phyloP scores from a whole-genome alignment of 2,888 invertebrate species.

The Ptychoptera albimana region DNA sequence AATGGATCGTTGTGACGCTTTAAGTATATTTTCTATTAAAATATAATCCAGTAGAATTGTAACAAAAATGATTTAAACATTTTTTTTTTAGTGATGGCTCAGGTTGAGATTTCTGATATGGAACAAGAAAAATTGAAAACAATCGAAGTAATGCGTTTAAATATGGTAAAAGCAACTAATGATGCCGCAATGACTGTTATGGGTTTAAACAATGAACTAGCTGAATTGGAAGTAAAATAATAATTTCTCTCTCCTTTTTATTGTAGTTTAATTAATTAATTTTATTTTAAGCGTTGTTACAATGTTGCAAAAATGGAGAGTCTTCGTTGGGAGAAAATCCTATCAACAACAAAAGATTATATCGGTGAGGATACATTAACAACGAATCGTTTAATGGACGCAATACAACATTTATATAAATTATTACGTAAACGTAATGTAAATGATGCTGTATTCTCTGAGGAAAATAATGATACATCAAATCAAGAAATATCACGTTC shows the following conservation, averaged over 20 bases:
- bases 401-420: conserved; percentile 21
- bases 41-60: background rate
- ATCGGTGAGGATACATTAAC: conserved; percentile 18
- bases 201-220: conserved; percentile 25
- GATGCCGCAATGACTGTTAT: conserved; percentile 24
- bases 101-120: conserved; percentile 23
- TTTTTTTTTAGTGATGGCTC: conserved; percentile 23
- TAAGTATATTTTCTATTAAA: conserved; percentile 18
- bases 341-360: conserved; percentile 20
- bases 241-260: background rate
- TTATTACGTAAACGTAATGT: conserved; percentile 22
- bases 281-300: conserved; percentile 19
- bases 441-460: conserved; percentile 6
- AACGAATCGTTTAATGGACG: conserved; percentile 21
- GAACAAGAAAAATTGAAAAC: conserved; percentile 17
- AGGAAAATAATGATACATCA: conserved; percentile 10
- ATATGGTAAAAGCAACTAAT: conserved; percentile 24
- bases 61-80: background rate
- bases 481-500: conserved; percentile 1
- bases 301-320: conserved; percentile 19
- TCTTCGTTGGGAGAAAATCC: conserved; percentile 24
- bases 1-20: conserved; percentile 26
- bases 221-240: conserved; percentile 17
- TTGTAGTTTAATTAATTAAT: too few species aligned
- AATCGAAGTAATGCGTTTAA: conserved; percentile 24